Evolutionary conservation across 2,888 invertebrate species (phyloP), one percentile per base, ranked within the genome.

Genomic region (Cataglyphis livida): DNA sequence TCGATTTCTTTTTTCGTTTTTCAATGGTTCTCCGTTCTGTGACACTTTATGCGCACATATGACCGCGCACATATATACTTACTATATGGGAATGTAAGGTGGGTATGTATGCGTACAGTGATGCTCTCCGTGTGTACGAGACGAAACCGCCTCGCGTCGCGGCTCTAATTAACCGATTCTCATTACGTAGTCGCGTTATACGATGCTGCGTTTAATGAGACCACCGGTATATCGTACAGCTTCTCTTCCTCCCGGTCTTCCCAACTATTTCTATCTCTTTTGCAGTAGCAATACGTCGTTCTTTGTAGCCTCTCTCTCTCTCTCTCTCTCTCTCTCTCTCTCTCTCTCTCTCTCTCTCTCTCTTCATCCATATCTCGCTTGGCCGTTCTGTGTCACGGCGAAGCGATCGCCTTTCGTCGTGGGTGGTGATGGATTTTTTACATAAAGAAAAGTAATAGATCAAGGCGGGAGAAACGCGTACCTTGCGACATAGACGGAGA

Each of bases 91-190:
- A 85, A 84, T 79, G 83, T 87, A 87, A 88, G 82, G 83, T 84
- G 87, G 78, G 82, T 85, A 66, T 83, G 75, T 64, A 32, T 84
- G 81, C 88, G 38, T 62, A 51, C 44, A 44, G 79, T 71, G 89
- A 88, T 90, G 87, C 87, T 81, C 75, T 86, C 68, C 44, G 66
- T 74, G 82, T 84, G 82, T 83, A 86, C 76, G 70, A 65, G 86
- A 86, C 85, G 89, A 90, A 90, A 87, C 87, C 87, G 71, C 87
- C 86, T 86, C 87, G 81, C 86, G 85, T 87, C 85, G 89, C 88
- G 91, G 90, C 92, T 91, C 92, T 93, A 93, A 94, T 94, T 93
- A 93, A 93, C 93, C 91, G 92, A 91, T 93, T 92, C 93, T 93
- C 93, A 93, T 94, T 93, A 93, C 91, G 91, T 90, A 91, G 92